Conservation (phyloP, 2,797 vertebrate genomes). For the Fistularia commersonii region DNA sequence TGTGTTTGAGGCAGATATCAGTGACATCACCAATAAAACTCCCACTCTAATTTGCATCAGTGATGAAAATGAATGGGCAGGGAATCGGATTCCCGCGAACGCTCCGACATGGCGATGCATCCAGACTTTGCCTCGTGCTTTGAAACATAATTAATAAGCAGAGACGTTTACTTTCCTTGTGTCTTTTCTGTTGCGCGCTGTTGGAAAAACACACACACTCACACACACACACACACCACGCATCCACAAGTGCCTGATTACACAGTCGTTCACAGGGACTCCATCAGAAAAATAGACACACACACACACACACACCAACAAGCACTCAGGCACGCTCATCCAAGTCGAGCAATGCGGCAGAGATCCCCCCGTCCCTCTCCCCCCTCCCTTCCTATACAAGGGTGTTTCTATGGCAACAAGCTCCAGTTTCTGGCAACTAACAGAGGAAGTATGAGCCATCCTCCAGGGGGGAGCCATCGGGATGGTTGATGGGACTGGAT, state of each 20-base stretch:
- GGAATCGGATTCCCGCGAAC: constrained; percentile 32
- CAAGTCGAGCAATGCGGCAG: constrained; percentile 77
- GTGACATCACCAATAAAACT: constrained; percentile 46
- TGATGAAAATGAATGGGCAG: constrained; percentile 36
- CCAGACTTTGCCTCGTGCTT: constrained; percentile 10
- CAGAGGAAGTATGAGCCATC: constrained; percentile 69
- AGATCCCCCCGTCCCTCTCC: constrained; percentile 24
- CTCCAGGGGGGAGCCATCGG: constrained; percentile 51
- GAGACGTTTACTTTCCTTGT: neutral
- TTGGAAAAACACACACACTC: constrained; percentile 20
- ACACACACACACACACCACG: constrained; percentile 18
- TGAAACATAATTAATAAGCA: constrained; percentile 25
- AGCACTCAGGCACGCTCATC: constrained; percentile 51
- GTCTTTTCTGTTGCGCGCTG: neutral
- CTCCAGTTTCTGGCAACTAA: constrained; percentile 76
- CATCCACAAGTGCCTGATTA: constrained; percentile 38
- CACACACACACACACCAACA: constrained; percentile 2
- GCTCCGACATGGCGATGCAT: constrained; percentile 1
- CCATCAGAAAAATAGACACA: constrained; percentile 35
- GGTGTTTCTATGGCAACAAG: constrained; percentile 82
- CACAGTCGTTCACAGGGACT: constrained; percentile 49
- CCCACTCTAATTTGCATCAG: constrained; percentile 43
- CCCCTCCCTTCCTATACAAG: constrained; percentile 49
- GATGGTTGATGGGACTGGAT: constrained; percentile 22
- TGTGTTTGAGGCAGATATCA: constrained; percentile 31